Evolutionary conservation across 35 echinoderm and acorn worm species (phyloP).

Genomic region (Heliocidaris tuberculata): DNA sequence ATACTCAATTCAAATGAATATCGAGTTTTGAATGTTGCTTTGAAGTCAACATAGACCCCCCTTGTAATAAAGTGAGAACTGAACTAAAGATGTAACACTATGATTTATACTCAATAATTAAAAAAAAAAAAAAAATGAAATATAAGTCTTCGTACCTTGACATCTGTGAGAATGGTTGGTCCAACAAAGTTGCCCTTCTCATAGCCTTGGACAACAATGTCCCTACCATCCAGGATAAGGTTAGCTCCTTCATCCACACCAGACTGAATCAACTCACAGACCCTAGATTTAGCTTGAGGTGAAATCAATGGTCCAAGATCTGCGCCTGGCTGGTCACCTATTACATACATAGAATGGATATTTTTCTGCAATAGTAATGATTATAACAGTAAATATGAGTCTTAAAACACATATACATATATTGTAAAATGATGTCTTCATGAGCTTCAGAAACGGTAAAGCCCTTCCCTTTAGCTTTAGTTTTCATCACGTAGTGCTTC

Average conservation of each 20-base stretch:
- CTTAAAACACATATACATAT: not conserved
- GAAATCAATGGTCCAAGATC: slow-evolving; percentile 97
- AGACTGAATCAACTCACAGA: slow-evolving; percentile 75
- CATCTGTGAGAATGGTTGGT: slow-evolving; percentile 87
- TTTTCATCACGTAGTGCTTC: no score
- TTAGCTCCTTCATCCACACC: slow-evolving; percentile 87
- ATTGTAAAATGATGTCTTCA: not conserved
- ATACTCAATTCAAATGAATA: no score
- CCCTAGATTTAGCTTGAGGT: slow-evolving; percentile 82
- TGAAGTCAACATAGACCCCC: no score
- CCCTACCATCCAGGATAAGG: slow-evolving; percentile 82
- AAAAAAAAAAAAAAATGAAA: no score
- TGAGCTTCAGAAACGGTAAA: no score
- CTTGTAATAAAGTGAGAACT: no score
- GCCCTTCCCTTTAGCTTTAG: no score
- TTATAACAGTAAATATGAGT: not conserved
- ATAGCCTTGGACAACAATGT: slow-evolving; percentile 77
- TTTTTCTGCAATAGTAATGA: not conserved
- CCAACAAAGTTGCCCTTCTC: slow-evolving; percentile 99
- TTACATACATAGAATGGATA: not conserved
- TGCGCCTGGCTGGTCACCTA: slow-evolving; percentile 85
- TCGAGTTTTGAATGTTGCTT: no score
- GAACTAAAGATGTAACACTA: no score
- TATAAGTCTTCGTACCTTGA: slow-evolving; percentile 64
- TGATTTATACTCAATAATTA: no score